Evolutionary conservation across 1,140 invertebrate genomes (phyloP).

Genomic region (Drosophila parvula): DNA sequence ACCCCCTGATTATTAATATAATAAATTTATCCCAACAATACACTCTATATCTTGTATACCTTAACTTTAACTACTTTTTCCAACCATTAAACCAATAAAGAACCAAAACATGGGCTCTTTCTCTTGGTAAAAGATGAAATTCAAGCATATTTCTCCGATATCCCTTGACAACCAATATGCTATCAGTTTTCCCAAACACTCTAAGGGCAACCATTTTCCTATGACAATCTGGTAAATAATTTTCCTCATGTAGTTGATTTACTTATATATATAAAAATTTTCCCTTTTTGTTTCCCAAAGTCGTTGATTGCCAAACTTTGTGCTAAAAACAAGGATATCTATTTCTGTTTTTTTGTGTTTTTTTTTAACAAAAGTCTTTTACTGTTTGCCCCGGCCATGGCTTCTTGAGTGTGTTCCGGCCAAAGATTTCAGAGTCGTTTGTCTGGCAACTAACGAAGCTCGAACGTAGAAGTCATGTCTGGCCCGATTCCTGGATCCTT

Average conservation of each 20-base stretch:
- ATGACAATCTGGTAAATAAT: conserved; percentile 4
- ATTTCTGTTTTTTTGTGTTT: conserved; percentile 2
- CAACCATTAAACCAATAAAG: neutral
- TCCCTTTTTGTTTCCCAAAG: conserved; percentile 7
- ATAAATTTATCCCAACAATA: too few species aligned
- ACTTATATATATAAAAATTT: conserved; percentile 17
- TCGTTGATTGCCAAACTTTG: conserved; percentile 23
- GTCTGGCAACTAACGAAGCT: conserved; percentile 52
- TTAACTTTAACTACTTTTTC: neutral
- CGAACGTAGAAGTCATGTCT: conserved; percentile 19
- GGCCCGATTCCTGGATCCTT: conserved; percentile 26
- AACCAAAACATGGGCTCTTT: too few species aligned
- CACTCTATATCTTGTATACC: too few species aligned
- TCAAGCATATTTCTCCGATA: neutral
- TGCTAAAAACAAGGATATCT: conserved; percentile 23
- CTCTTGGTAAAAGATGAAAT: too few species aligned
- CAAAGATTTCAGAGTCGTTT: conserved; percentile 39
- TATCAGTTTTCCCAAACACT: neutral
- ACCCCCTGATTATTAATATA: too few species aligned
- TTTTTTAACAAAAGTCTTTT: neutral
- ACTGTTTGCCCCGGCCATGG: neutral
- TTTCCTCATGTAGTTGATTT: conserved; percentile 6
- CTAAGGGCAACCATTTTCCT: neutral
- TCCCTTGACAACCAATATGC: neutral
- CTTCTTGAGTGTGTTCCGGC: conserved; percentile 19